Percentiles rank a stretch among this genome's conserved stretches.
Conservation (phyloP, 2,888 invertebrate species). For the Mantis religiosa region DNA sequence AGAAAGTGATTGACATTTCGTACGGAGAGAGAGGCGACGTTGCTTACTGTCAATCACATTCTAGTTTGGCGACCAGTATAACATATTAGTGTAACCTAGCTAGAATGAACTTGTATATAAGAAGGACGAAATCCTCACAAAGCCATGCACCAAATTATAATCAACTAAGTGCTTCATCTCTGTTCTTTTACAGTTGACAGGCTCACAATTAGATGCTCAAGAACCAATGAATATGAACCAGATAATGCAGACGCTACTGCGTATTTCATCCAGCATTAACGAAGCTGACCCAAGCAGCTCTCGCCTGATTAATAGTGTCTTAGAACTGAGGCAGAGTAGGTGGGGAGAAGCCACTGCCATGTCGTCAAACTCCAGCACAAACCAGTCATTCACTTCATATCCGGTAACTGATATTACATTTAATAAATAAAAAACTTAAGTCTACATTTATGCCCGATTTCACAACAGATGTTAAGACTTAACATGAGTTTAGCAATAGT, state of each 20-base stretch:
- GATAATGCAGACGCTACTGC: conserved; percentile 24
- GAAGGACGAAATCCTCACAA: too few relatives aligned
- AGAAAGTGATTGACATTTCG: too few relatives aligned
- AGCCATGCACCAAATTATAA: too few relatives aligned
- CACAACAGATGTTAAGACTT: too few relatives aligned
- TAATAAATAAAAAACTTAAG: background rate
- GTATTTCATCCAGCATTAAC: background rate
- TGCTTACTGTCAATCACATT: too few relatives aligned
- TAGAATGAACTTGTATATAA: too few relatives aligned
- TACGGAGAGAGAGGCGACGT: too few relatives aligned
- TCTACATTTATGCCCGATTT: too few relatives aligned
- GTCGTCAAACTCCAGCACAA: background rate
- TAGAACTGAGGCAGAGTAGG: conserved; percentile 14
- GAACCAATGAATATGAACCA: conserved; percentile 26
- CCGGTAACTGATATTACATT: background rate
- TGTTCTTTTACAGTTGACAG: conserved; percentile 35
- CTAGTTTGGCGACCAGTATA: too few relatives aligned
- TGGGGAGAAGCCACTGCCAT: conserved; percentile 15
- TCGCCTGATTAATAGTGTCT: conserved; percentile 14
- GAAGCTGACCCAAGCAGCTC: conserved; percentile 4
- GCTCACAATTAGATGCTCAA: conserved; percentile 35
- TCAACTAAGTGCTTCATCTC: too few relatives aligned
- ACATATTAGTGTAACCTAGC: too few relatives aligned
- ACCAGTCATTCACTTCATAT: background rate
- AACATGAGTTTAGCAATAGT: too few relatives aligned